These are phyloP conservation scores for Scrobipalpa costella DNA, from an alignment of 2,888 invertebrate genomes.

Conservation along the genomic window DNA sequence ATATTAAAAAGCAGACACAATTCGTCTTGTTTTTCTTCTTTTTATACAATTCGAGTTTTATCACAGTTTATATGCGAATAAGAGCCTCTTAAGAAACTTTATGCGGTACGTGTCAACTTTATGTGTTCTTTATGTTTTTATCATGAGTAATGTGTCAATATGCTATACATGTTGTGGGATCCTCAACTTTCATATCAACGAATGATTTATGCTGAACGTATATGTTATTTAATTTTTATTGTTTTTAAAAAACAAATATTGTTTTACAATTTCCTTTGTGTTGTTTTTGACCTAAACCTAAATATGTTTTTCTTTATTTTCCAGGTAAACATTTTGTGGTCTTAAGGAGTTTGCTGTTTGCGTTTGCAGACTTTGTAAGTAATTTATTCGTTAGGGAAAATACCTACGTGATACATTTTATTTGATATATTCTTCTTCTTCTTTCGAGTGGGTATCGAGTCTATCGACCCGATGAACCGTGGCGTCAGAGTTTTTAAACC, in stretches of 20 bases:
- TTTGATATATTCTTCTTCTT: no score
- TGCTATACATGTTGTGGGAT: not conserved
- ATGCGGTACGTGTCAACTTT: not conserved
- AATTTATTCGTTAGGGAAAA: no score
- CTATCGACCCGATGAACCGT: no score
- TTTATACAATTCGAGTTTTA: slow-evolving; percentile 24
- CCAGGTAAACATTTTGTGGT: not conserved
- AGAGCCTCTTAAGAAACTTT: not conserved
- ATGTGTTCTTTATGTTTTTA: slow-evolving; percentile 21
- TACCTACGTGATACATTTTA: no score
- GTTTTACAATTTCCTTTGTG: no score
- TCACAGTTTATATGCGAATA: slow-evolving; percentile 19
- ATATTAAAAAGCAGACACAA: not conserved
- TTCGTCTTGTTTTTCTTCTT: not conserved
- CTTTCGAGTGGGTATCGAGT: no score
- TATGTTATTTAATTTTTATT: no score
- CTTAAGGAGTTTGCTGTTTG: not conserved
- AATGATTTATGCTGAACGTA: not conserved
- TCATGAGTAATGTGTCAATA: slow-evolving; percentile 24
- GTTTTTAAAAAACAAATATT: no score
- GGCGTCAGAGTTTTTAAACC: no score
- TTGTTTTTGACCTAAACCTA: not conserved
- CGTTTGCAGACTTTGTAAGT: not conserved
- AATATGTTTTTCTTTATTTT: not conserved
- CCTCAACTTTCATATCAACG: not conserved